A percentile compares a stretch with the other conserved stretches of the same genome.
Conservation (phyloP, 2,113 vertebrate genomes). For the Recurvirostra avosetta region DNA sequence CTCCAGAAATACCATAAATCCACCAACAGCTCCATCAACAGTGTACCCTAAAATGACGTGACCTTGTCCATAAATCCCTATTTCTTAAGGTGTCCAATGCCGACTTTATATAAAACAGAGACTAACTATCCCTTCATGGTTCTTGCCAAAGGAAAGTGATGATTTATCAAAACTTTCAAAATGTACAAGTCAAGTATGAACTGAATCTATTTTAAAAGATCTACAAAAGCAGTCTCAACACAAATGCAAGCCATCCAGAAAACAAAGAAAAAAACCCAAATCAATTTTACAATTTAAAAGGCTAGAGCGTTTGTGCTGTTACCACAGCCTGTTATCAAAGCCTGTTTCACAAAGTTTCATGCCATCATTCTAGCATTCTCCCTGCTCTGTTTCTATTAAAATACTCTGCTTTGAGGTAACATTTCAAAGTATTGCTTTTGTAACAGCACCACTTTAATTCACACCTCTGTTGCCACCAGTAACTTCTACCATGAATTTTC, state of each 20-base stretch:
- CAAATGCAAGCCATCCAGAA: not conserved
- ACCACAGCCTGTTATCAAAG: not conserved
- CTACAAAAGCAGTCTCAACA: not conserved
- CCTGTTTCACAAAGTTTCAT: not conserved
- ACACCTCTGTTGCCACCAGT: not conserved
- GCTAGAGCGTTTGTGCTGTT: not conserved
- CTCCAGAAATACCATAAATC: not conserved
- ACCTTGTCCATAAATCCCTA: not conserved
- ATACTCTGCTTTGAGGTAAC: not conserved
- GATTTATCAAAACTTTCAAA: not conserved
- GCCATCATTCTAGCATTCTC: not conserved
- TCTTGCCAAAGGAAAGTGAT: not conserved
- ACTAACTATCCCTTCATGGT: not conserved
- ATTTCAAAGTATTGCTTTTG: not conserved
- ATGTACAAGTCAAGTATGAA: rapidly evolving
- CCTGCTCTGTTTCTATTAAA: not conserved
- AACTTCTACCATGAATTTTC: not conserved
- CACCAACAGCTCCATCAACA: not conserved
- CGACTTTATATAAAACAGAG: not conserved
- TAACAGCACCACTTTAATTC: not conserved
- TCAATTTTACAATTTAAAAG: not conserved
- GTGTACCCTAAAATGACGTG: not conserved
- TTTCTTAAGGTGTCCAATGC: not conserved
- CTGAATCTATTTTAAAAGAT: not conserved
- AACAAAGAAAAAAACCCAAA: not conserved